These are phyloP conservation scores for Auanema sp. DNA, from an alignment of 2,888 invertebrate species.

Conservation along the genomic window DNA sequence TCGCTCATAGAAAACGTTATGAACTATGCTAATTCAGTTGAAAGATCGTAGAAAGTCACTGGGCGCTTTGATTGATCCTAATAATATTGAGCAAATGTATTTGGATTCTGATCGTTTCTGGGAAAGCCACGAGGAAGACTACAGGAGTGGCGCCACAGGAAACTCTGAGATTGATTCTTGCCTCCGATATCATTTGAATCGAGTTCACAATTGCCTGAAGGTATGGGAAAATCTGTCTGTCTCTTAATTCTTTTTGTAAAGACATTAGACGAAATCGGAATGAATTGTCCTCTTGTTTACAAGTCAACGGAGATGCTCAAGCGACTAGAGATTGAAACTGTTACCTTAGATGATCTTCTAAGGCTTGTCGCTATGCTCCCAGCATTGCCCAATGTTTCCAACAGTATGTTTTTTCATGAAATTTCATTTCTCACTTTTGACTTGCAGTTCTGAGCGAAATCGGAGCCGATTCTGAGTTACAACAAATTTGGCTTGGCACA, in stretches of 20 bases:
- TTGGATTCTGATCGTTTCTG: conserved; percentile 46
- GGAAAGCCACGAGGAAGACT: conserved; percentile 22
- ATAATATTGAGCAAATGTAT: conserved; percentile 43
- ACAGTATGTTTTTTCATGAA: conserved; percentile 28
- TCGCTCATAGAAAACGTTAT: not conserved
- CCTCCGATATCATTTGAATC: conserved; percentile 50
- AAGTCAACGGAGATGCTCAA: conserved; percentile 67
- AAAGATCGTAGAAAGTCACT: conserved; percentile 55
- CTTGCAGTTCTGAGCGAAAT: conserved; percentile 53
- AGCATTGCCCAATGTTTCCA: conserved; percentile 51
- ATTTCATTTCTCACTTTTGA: no score
- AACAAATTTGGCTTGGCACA: conserved; percentile 58
- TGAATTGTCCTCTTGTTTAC: conserved; percentile 67
- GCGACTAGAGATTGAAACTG: conserved; percentile 67
- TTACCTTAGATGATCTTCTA: conserved; percentile 66
- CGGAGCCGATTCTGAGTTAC: conserved; percentile 52
- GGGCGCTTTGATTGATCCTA: conserved; percentile 49
- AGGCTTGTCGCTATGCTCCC: conserved; percentile 63
- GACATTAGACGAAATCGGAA: conserved; percentile 40
- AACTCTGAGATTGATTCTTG: conserved; percentile 54
- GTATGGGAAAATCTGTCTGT: conserved; percentile 32
- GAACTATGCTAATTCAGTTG: conserved; percentile 24
- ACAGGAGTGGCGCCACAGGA: conserved; percentile 43
- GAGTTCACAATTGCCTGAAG: conserved; percentile 42
- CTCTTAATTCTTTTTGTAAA: conserved; percentile 25